Evolutionary conservation across 2,113 vertebrate genomes (phyloP).

Genomic region (Cinclus mexicanus): DNA sequence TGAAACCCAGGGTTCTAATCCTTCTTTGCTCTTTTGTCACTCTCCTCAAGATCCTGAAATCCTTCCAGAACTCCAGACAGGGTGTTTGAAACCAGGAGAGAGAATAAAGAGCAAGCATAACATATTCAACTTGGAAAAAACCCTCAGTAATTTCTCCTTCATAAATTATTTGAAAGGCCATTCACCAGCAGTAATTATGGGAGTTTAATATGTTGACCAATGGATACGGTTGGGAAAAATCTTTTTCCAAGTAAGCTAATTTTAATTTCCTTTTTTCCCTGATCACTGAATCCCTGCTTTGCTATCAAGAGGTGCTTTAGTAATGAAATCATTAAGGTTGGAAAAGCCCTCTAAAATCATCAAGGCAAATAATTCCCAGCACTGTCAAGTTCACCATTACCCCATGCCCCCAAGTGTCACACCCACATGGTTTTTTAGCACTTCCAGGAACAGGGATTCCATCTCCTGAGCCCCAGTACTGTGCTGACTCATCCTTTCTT

Average conservation of each 20-base stretch:
- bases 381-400: background rate
- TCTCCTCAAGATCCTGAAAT: background rate
- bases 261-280: background rate
- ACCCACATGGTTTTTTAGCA: background rate
- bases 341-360: background rate
- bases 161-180: background rate
- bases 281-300: background rate
- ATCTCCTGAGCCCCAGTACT: background rate
- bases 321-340: background rate
- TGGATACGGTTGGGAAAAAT: background rate
- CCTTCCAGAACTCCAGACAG: background rate
- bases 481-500: background rate
- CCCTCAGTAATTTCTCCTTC: background rate
- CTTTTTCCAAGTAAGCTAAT: background rate
- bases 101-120: background rate
- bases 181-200: background rate
- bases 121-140: background rate
- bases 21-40: background rate
- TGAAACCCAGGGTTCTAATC: background rate
- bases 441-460: background rate
- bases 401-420: background rate
- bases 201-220: background rate
- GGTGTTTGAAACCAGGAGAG: background rate
- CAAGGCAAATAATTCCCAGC: too few species aligned
- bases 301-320: background rate